phyloP scores from a whole-genome alignment of 2,888 invertebrate genomes.

The Prionchulus punctatus region DNA sequence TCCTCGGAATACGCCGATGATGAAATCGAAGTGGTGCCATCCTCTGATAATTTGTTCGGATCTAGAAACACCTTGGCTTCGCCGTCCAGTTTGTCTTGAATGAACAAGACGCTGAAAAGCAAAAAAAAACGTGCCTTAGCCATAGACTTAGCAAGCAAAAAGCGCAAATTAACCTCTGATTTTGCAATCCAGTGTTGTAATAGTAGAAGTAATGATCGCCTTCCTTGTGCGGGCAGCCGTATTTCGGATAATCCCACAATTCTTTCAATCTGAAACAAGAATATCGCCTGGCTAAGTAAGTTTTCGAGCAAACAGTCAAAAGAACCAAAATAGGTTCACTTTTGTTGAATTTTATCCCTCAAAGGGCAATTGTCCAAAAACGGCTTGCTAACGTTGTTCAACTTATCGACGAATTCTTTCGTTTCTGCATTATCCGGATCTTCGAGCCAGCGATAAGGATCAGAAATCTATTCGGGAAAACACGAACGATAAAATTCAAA shows the following conservation, averaged over 20 bases:
- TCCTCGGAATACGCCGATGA: conserved; percentile 68
- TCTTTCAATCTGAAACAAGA: conserved; percentile 51
- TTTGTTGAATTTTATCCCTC: conserved; percentile 46
- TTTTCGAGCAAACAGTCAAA: neutral
- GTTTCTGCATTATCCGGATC: conserved; percentile 84
- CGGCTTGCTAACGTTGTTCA: conserved; percentile 71
- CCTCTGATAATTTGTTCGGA: conserved; percentile 73
- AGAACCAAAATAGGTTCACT: neutral
- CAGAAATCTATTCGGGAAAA: conserved; percentile 47
- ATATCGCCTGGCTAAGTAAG: neutral
- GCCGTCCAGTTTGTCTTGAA: conserved; percentile 57
- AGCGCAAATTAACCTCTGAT: conserved; percentile 55
- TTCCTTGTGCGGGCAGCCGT: conserved; percentile 62
- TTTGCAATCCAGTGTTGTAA: conserved; percentile 84
- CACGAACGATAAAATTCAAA: neutral
- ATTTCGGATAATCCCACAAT: conserved; percentile 91
- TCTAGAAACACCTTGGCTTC: conserved; percentile 68
- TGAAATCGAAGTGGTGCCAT: conserved; percentile 68
- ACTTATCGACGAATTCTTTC: conserved; percentile 66
- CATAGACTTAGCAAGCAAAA: conserved; percentile 13
- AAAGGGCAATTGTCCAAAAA: conserved; percentile 59
- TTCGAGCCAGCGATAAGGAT: conserved; percentile 91
- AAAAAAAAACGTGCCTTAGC: neutral
- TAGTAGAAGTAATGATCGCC: conserved; percentile 76
- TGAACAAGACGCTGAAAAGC: conserved; percentile 61